phyloP scores from a whole-genome alignment of 2,113 vertebrate species.

The Merops nubicus region DNA sequence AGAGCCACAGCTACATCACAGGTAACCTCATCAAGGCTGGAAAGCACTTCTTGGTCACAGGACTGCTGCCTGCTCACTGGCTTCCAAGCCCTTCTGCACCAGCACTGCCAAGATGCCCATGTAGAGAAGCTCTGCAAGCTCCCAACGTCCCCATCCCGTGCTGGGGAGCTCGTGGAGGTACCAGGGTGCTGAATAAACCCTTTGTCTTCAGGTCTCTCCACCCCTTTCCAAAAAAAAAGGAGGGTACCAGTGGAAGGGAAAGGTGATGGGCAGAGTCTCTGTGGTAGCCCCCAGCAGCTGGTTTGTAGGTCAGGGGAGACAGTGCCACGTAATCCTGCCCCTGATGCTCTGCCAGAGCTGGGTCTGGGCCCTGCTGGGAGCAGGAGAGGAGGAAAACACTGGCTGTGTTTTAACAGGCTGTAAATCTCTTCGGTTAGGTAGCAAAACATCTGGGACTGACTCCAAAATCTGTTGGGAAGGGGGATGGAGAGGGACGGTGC shows the following conservation, averaged over 20 bases:
- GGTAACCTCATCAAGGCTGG: neutral
- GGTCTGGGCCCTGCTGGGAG: neutral
- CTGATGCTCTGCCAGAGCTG: slow-evolving; percentile 34
- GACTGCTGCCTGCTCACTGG: neutral
- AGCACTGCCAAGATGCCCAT: accelerated
- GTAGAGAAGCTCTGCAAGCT: neutral
- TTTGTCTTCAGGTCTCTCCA: neutral
- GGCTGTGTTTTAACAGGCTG: neutral
- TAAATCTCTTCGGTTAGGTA: slow-evolving; percentile 6
- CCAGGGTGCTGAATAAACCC: neutral
- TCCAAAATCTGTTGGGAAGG: neutral
- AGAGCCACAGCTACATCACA: neutral
- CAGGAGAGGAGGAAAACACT: neutral
- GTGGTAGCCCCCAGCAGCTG: neutral
- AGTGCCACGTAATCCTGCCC: slow-evolving; percentile 29
- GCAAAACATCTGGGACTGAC: neutral
- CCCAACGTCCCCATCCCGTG: accelerated
- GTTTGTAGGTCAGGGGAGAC: neutral
- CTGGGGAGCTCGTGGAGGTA: neutral
- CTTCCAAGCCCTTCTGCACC: neutral
- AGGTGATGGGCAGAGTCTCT: neutral
- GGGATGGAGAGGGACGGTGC: neutral
- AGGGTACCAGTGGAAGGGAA: neutral
- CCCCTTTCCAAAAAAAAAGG: too few species aligned
- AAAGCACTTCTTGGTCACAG: neutral